These are phyloP conservation scores for Oceanodroma tethys DNA, from an alignment of 2,113 vertebrate genomes.

Conservation along the genomic window DNA sequence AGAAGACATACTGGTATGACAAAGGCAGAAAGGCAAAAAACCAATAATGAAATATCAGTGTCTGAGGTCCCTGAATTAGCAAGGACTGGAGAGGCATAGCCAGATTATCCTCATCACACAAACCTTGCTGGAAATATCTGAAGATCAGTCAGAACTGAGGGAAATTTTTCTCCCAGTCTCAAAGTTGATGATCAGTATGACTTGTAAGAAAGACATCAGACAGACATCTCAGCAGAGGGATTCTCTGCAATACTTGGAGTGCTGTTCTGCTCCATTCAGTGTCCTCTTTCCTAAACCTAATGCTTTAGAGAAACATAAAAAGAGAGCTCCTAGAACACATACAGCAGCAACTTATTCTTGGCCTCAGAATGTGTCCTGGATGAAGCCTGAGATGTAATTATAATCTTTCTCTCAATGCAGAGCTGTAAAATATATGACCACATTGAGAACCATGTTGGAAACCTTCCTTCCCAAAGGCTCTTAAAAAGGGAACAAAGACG, in stretches of 20 bases:
- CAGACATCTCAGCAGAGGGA: not conserved
- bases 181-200: not conserved
- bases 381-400: not conserved
- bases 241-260: not conserved
- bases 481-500: not conserved
- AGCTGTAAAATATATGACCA: not conserved
- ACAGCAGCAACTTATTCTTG: not conserved
- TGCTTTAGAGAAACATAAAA: not conserved
- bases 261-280: not conserved
- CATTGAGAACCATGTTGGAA: not conserved
- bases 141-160: not conserved
- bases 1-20: not conserved
- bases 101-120: not conserved
- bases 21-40: not conserved
- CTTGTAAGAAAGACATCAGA: not conserved
- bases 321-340: not conserved
- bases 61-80: not conserved
- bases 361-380: not conserved
- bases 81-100: not conserved
- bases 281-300: not conserved
- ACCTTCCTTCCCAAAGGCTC: not conserved
- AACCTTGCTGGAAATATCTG: not conserved
- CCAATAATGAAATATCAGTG: not conserved
- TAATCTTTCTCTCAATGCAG: not conserved
- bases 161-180: not conserved